These are phyloP conservation scores for Styela plicata DNA, from an alignment of 23 tunicate genomes.

Conservation along the genomic window DNA sequence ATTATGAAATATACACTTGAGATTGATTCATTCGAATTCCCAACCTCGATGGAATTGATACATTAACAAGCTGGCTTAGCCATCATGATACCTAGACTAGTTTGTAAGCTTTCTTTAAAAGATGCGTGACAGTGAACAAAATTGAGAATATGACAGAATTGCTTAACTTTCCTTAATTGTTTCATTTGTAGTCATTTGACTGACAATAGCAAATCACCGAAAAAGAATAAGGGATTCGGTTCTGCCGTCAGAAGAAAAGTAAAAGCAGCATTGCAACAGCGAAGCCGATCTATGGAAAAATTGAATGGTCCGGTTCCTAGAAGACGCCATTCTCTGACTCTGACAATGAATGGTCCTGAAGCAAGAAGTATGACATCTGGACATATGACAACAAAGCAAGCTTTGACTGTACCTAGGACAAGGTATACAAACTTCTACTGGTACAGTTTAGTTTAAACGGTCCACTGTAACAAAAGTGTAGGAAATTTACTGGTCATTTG, in stretches of 20 bases:
- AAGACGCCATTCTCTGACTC: background rate
- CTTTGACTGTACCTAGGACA: background rate
- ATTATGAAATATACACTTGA: no score
- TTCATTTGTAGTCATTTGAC: background rate
- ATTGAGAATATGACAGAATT: no score
- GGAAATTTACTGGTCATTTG: no score
- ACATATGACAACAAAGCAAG: background rate
- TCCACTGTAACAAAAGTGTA: no score
- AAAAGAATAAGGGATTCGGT: constrained; percentile 23
- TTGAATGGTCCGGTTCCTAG: background rate
- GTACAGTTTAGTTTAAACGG: no score
- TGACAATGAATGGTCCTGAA: background rate
- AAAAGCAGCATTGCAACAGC: constrained; percentile 57
- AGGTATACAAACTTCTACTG: background rate
- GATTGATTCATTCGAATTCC: no score
- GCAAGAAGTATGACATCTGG: background rate
- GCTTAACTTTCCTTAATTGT: no score
- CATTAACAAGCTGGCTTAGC: no score
- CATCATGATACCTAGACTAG: no score
- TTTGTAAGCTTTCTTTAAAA: no score
- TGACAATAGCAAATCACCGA: background rate
- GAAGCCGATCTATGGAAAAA: constrained; percentile 15
- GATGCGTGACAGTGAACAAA: no score
- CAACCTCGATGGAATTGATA: no score
- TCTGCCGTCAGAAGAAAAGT: constrained; percentile 72